These are phyloP conservation scores for Stigmatopora nigra DNA, from an alignment of 2,113 vertebrate species.

Conservation along the genomic window DNA sequence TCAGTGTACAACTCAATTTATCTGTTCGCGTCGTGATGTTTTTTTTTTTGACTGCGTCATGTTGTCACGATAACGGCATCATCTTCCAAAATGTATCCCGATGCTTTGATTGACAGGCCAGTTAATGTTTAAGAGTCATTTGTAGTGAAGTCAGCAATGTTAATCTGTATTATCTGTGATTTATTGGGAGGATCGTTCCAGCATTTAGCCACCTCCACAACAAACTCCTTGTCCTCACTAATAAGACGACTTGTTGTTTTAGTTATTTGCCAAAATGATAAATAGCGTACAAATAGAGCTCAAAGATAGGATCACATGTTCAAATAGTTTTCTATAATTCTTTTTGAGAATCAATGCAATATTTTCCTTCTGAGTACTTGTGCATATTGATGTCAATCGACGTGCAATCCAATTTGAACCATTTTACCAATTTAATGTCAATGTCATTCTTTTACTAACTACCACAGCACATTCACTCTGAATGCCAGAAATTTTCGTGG, in stretches of 20 bases:
- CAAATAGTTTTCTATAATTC: not conserved
- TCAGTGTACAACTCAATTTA: conserved; percentile 12
- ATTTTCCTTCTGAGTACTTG: too few relatives aligned
- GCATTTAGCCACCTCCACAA: too few relatives aligned
- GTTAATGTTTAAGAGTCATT: conserved; percentile 16
- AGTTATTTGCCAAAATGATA: not conserved
- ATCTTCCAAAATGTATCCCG: conserved; percentile 48
- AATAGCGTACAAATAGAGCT: not conserved
- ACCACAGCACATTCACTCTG: too few relatives aligned
- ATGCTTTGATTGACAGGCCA: conserved; percentile 34
- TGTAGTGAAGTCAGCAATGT: conserved; percentile 19
- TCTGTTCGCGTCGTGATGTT: not conserved
- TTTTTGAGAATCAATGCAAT: too few relatives aligned
- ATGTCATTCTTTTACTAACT: too few relatives aligned
- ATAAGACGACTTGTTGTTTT: not conserved
- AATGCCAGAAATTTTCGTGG: too few relatives aligned
- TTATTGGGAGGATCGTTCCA: too few relatives aligned
- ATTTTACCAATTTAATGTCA: too few relatives aligned
- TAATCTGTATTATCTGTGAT: too few relatives aligned
- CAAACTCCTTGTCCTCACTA: too few relatives aligned
- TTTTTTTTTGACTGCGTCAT: conserved; percentile 22
- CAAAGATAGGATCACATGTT: not conserved
- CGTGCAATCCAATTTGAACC: too few relatives aligned
- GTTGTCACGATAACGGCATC: conserved; percentile 51
- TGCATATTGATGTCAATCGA: too few relatives aligned